phyloP scores from a whole-genome alignment of 2,113 vertebrate genomes.

The Chamaea fasciata region DNA sequence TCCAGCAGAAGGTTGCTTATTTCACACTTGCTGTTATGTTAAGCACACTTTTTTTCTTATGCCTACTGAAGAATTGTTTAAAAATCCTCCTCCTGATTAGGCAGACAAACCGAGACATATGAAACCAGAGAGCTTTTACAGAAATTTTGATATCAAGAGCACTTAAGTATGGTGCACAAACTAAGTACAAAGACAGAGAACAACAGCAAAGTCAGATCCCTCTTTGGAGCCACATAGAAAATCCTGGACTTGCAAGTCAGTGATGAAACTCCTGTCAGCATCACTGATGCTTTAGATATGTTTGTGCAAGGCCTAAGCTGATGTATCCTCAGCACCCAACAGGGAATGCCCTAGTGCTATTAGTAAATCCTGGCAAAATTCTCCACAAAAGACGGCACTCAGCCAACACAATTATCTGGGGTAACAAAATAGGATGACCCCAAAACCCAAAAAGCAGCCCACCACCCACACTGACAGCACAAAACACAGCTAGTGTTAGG shows the following conservation, averaged over 20 bases:
- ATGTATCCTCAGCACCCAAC: neutral
- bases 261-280: neutral
- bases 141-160: neutral
- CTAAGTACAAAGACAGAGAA: neutral
- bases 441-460: neutral
- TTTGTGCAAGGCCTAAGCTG: neutral
- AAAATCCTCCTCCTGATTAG: neutral
- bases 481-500: neutral
- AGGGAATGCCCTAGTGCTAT: neutral
- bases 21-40: constrained; percentile 6
- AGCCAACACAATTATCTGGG: neutral
- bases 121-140: neutral
- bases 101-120: neutral
- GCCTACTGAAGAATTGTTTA: neutral
- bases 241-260: neutral
- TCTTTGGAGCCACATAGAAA: neutral
- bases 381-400: neutral
- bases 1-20: neutral
- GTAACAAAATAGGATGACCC: neutral
- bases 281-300: neutral
- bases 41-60: neutral
- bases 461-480: neutral
- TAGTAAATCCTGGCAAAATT: neutral
- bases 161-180: neutral
- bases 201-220: neutral